These are phyloP conservation scores for Pseudomyrmex pallidus DNA, from an alignment of 1,140 invertebrate genomes.

Conservation along the genomic window DNA sequence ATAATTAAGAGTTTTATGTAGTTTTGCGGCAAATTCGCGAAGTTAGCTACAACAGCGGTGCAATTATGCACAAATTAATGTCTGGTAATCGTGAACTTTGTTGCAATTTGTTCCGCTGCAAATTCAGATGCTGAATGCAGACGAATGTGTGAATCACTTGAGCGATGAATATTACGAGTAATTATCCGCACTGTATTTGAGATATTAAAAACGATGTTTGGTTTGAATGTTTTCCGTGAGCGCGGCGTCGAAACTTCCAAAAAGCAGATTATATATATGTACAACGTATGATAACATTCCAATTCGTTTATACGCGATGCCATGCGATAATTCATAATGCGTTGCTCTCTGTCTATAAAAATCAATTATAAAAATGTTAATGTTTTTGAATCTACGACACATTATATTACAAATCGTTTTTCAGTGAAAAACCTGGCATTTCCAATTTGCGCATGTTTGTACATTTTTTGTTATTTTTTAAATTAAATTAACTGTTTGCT, in stretches of 20 bases:
- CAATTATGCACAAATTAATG: conserved; percentile 50
- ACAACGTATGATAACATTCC: no score
- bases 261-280: not conserved
- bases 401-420: no score
- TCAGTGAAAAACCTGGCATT: no score
- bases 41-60: not conserved
- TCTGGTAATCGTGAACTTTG: conserved; percentile 49
- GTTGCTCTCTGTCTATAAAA: no score
- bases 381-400: not conserved
- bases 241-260: conserved; percentile 25
- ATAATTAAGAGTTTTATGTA: conserved; percentile 40
- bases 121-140: conserved; percentile 25
- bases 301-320: not conserved
- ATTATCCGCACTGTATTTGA: conserved; percentile 31
- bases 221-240: conserved; percentile 8
- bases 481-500: not conserved
- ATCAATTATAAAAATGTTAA: not conserved
- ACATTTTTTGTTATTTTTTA: not conserved
- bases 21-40: conserved; percentile 13
- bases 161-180: conserved; percentile 49
- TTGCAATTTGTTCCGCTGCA: conserved; percentile 40
- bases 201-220: conserved; percentile 52
- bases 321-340: not conserved
- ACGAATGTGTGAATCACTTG: conserved; percentile 43
- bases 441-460: no score